Base-by-base conservation (phyloP, 2,113 vertebrate genomes). In the Scartelaos histophorus region DNA sequence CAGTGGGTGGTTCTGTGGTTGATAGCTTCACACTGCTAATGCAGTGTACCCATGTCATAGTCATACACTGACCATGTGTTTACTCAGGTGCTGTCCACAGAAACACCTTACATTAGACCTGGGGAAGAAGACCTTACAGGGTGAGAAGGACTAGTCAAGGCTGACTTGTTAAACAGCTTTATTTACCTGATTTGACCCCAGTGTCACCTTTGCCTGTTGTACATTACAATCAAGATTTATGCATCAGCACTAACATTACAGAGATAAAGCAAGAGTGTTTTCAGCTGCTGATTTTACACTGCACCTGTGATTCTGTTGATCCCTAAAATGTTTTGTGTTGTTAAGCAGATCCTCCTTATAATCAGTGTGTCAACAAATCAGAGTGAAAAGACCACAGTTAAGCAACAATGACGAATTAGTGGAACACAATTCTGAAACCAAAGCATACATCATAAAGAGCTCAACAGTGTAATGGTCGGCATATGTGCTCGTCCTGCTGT, bases 1-100 rank as follows among this genome's bases (percentile, higher is more conserved):
- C 35, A 81, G 74, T 75, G 78, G 25, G 61, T 71, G 61, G 49
- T 67, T 74, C 64, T 65, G 19, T n/a, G 66, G 53, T 66, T 77
- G 81, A 34, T 61, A 62, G 34, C 66, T 24, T 70, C 64, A 43
- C 5, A 9, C 60, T 61, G 69, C 70, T 57, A 53, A 76, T 62
- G 66, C 58, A 58, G 53, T 1, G 0, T 29, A 62, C 19, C 66
- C 57, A 54, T 73, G 60, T 19, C 46, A 51, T 56, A 24, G 29
- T 67, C 73, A 19, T 49, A 25, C 65, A 46, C 68, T 69, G 82
- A 61, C 65, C 74, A 73, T 61, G 43, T 56, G 24, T 79, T 82
- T 69, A 29, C 43, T 60, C 62, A 69, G 69, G 34, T 74, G 77
- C 71, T 54, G 21, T 62, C 46, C 80, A 34, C 13, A 17, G 62